Conservation (phyloP, 2,797 vertebrate species). For the Melanotaenia pygmaea region DNA sequence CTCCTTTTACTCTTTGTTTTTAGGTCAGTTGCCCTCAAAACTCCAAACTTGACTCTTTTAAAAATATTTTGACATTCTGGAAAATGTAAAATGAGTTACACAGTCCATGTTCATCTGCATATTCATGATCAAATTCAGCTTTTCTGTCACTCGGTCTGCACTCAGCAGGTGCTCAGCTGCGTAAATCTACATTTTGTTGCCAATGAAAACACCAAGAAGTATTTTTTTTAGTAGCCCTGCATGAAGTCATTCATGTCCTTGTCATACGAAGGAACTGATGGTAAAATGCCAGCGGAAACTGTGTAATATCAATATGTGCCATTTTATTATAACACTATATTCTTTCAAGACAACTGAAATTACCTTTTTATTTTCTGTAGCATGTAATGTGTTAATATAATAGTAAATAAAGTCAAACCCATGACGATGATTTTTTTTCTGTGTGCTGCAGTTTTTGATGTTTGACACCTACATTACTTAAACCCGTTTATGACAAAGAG, state of each 20-base stretch:
- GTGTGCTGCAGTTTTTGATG: conserved; percentile 1
- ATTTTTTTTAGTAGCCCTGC: conserved; percentile 85
- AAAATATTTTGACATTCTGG: conserved; percentile 15
- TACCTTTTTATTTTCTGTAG: conserved; percentile 91
- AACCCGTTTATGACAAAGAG: too few species aligned
- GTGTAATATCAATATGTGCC: conserved; percentile 88
- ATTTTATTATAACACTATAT: conserved; percentile 99
- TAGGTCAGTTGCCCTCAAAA: conserved; percentile 13
- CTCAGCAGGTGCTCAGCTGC: conserved; percentile 55
- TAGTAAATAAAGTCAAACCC: conserved; percentile 94
- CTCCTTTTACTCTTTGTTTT: conserved; percentile 20
- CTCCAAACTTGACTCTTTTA: conserved; percentile 4
- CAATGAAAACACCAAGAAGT: conserved; percentile 72
- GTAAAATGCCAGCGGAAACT: conserved; percentile 78
- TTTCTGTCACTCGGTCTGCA: conserved; percentile 39
- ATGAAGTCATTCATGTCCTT: conserved; percentile 80
- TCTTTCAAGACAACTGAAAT: conserved; percentile 92
- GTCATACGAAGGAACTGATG: conserved; percentile 77
- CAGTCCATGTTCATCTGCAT: conserved; percentile 34
- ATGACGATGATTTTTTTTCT: conserved; percentile 72
- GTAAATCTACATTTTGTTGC: conserved; percentile 63
- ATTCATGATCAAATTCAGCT: conserved; percentile 48
- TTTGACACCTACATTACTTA: too few species aligned
- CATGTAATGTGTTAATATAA: conserved; percentile 97
- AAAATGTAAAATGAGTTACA: conserved; percentile 23